Percentiles rank a stretch among this genome's conserved stretches.
These are phyloP conservation scores for Porites divaricata DNA, from an alignment of 92 coral and sea anemone genomes.

Conservation along the genomic window DNA sequence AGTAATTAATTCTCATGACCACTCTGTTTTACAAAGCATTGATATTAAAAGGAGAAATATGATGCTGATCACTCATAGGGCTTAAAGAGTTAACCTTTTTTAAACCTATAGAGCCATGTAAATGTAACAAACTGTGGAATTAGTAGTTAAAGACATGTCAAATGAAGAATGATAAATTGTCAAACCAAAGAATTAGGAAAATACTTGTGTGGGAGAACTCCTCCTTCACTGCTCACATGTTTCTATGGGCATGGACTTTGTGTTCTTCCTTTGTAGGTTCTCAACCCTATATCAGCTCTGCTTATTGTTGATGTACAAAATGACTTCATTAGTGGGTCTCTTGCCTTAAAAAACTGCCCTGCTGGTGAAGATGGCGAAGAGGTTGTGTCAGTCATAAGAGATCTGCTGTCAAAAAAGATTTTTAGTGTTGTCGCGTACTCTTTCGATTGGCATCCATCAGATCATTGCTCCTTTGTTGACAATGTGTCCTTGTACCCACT, in stretches of 20 bases:
- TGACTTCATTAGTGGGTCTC: constrained; percentile 90
- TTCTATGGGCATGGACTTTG: background rate
- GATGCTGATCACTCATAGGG: too few relatives aligned
- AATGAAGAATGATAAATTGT: too few relatives aligned
- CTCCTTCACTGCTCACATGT: too few relatives aligned
- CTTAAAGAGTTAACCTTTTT: too few relatives aligned
- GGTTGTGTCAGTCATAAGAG: constrained; percentile 72
- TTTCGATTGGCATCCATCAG: constrained; percentile 90
- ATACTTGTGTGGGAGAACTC: too few relatives aligned
- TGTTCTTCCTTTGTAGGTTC: constrained; percentile 25
- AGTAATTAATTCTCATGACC: too few relatives aligned
- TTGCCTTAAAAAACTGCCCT: constrained; percentile 82
- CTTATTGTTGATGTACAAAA: constrained; percentile 88
- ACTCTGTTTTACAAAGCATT: too few relatives aligned
- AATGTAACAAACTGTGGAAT: too few relatives aligned
- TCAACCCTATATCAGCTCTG: constrained; percentile 50
- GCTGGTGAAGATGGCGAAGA: constrained; percentile 89
- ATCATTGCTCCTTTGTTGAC: constrained; percentile 91
- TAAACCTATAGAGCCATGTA: too few relatives aligned
- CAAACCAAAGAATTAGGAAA: too few relatives aligned
- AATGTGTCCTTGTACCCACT: constrained; percentile 79
- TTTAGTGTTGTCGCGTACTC: constrained; percentile 80
- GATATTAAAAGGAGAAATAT: too few relatives aligned
- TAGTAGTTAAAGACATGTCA: too few relatives aligned
- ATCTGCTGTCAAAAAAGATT: constrained; percentile 56